Conservation (phyloP, 2,113 vertebrate species). For the Elgaria multicarinata region DNA sequence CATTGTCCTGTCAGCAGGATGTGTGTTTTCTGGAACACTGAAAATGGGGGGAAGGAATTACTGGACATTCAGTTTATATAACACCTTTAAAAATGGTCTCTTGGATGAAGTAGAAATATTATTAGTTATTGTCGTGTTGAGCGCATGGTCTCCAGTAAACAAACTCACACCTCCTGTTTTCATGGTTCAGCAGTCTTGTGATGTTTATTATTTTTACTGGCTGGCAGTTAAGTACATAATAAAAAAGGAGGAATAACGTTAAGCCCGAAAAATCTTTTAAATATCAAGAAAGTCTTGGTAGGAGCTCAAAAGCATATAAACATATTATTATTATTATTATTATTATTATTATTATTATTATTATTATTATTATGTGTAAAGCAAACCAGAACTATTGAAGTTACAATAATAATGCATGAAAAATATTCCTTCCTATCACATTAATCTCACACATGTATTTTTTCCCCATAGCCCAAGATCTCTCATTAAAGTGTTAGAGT, state of each 20-base stretch:
- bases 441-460: not conserved
- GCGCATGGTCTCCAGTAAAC: not conserved
- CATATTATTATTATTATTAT: not conserved
- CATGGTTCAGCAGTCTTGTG: not conserved
- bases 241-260: not conserved
- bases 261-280: not conserved
- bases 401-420: not conserved
- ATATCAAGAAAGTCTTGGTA: not conserved
- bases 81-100: not conserved
- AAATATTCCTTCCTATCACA: not conserved
- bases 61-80: not conserved
- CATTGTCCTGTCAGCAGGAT: not conserved
- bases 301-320: not conserved
- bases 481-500: not conserved
- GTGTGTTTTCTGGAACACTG: not conserved
- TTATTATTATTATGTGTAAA: not conserved
- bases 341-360: not conserved
- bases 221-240: not conserved
- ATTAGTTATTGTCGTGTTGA: not conserved
- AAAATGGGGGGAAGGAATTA: not conserved
- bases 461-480: not conserved
- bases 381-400: not conserved
- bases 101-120: not conserved
- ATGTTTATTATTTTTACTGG: not conserved
- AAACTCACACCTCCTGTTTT: not conserved